Evolutionary conservation across 2,888 invertebrate species (phyloP).

Genomic region (Ligdia adustata): DNA sequence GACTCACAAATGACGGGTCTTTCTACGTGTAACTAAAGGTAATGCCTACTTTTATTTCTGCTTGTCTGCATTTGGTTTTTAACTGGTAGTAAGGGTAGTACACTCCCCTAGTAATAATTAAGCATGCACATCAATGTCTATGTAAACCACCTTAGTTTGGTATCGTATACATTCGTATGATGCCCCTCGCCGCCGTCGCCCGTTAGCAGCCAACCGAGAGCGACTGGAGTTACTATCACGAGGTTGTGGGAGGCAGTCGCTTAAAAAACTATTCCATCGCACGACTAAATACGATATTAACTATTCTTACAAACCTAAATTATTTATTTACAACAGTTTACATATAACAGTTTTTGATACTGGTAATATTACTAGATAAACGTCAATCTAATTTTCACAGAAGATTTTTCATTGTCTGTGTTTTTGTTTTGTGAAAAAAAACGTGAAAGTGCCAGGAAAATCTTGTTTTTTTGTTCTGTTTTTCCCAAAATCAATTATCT

Average conservation of each 20-base stretch:
- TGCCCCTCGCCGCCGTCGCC: conserved; percentile 19
- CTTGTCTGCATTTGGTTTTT: too few species aligned
- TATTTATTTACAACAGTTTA: not conserved
- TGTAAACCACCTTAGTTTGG: too few species aligned
- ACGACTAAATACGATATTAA: too few species aligned
- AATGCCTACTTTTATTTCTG: too few species aligned
- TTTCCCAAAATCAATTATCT: not conserved
- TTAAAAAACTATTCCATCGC: conserved; percentile 13
- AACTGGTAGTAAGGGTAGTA: too few species aligned
- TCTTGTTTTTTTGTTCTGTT: not conserved
- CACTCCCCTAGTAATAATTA: too few species aligned
- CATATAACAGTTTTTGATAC: conserved; percentile 22
- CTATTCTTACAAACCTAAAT: not conserved
- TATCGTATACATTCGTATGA: conserved; percentile 13
- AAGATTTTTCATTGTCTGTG: conserved; percentile 26
- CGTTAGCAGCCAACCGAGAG: conserved; percentile 10
- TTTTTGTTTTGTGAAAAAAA: not conserved
- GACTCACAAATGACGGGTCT: too few species aligned
- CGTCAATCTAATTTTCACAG: conserved; percentile 27
- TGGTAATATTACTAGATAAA: conserved; percentile 36
- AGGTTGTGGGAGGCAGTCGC: conserved; percentile 54
- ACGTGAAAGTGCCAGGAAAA: conserved; percentile 1
- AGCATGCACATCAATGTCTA: too few species aligned
- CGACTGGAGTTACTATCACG: conserved; percentile 52
- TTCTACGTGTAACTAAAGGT: too few species aligned